phyloP scores from a whole-genome alignment of 2,888 invertebrate genomes.

The Ashinkailepas kermadecensis region DNA sequence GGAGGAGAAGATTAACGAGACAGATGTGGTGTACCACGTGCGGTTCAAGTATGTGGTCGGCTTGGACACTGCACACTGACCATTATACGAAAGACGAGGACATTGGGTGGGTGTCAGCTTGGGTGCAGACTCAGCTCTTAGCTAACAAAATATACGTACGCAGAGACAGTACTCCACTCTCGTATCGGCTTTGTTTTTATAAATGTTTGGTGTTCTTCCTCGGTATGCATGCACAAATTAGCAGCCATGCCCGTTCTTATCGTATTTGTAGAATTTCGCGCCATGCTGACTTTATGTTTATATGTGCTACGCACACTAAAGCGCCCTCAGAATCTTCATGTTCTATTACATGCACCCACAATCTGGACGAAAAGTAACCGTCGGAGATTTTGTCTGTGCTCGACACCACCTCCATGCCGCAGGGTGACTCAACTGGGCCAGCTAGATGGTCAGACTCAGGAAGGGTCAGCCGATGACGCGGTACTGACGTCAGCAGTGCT shows the following conservation, averaged over 20 bases:
- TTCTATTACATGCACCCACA: neutral
- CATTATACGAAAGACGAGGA: neutral
- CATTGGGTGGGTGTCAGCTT: neutral
- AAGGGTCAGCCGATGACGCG: neutral
- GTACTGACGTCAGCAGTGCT: neutral
- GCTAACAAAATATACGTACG: too few species aligned
- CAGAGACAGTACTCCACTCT: too few species aligned
- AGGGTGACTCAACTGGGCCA: neutral
- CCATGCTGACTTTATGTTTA: neutral
- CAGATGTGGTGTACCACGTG: neutral
- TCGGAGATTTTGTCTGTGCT: neutral
- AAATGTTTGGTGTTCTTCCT: too few species aligned
- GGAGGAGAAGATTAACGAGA: slow-evolving; percentile 17
- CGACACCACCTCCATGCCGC: neutral
- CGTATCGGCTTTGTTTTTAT: too few species aligned
- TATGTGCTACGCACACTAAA: neutral
- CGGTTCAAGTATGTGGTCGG: neutral
- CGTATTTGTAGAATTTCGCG: too few species aligned
- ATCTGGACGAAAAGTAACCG: neutral
- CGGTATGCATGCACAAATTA: too few species aligned
- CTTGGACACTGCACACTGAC: neutral
- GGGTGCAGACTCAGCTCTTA: too few species aligned
- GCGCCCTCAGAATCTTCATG: neutral
- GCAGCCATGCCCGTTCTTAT: too few species aligned
- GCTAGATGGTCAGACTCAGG: neutral